These are phyloP conservation scores for Corbicula japonica DNA, from an alignment of 2,888 invertebrate species.

Conservation along the genomic window DNA sequence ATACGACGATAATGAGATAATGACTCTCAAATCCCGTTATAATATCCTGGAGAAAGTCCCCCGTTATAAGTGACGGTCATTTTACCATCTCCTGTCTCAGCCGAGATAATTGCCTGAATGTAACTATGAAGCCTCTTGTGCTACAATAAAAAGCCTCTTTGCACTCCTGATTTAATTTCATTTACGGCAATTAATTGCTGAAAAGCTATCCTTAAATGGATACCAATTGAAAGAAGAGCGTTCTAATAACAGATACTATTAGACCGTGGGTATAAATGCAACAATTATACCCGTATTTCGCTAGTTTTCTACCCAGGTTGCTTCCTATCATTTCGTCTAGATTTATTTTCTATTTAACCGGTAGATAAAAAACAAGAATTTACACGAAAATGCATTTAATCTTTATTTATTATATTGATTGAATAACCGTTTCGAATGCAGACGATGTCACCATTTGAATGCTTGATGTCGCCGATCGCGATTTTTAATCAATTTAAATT, in stretches of 20 bases:
- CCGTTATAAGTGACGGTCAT: background rate
- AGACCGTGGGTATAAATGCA: slow-evolving; percentile 55
- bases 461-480: slow-evolving; percentile 19
- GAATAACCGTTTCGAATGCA: slow-evolving; percentile 14
- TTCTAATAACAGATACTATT: slow-evolving; percentile 50
- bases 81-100: slow-evolving; percentile 33
- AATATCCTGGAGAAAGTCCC: too few species aligned
- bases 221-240: slow-evolving; percentile 53
- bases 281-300: slow-evolving; percentile 59
- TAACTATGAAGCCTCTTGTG: slow-evolving; percentile 50
- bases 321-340: slow-evolving; percentile 58
- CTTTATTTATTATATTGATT: slow-evolving; percentile 46
- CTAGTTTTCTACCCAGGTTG: slow-evolving; percentile 51
- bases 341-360: slow-evolving; percentile 55
- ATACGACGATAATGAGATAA: too few species aligned
- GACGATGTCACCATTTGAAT: slow-evolving; percentile 33
- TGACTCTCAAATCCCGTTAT: too few species aligned
- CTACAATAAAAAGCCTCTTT: slow-evolving; percentile 57
- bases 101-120: slow-evolving; percentile 38
- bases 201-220: slow-evolving; percentile 62
- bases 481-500: slow-evolving; percentile 11
- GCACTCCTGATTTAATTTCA: slow-evolving; percentile 56
- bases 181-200: slow-evolving; percentile 57
- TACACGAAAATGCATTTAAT: slow-evolving; percentile 61
- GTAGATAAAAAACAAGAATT: slow-evolving; percentile 57